Conservation (phyloP, 2,888 invertebrate species). For the Nomada hirtipes region DNA sequence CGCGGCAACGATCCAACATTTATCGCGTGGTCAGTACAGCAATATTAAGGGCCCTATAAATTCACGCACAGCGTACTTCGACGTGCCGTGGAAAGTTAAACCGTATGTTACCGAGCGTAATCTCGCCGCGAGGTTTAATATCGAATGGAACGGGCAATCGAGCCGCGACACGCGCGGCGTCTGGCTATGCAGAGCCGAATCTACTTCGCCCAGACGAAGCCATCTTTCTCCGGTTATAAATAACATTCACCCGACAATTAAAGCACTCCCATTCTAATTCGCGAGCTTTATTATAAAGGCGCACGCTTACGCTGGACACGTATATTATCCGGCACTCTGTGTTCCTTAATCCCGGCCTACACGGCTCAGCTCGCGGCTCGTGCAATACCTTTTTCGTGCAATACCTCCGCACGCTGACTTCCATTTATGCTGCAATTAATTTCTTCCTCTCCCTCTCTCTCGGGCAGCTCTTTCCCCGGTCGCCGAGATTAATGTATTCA, state of each 20-base stretch:
- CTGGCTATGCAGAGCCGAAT: no score
- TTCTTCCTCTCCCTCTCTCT: conserved; percentile 1
- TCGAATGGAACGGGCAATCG: conserved; percentile 26
- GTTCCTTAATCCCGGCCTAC: conserved; percentile 60
- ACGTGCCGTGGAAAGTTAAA: conserved; percentile 17
- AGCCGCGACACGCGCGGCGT: background rate
- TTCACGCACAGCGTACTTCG: conserved; percentile 30
- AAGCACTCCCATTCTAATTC: conserved; percentile 76
- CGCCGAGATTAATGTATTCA: conserved; percentile 6
- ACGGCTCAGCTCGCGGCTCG: conserved; percentile 40
- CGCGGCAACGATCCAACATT: conserved; percentile 35
- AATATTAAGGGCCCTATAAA: conserved; percentile 36
- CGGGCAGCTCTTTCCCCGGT: background rate
- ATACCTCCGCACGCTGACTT: conserved; percentile 34
- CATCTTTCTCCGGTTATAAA: conserved; percentile 60
- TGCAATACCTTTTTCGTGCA: conserved; percentile 48
- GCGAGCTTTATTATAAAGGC: conserved; percentile 73
- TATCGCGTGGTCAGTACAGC: conserved; percentile 35
- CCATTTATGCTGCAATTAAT: conserved; percentile 46
- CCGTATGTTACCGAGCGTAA: conserved; percentile 24
- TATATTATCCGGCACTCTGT: conserved; percentile 55
- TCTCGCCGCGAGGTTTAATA: conserved; percentile 36
- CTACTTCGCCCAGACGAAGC: no score
- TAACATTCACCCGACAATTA: conserved; percentile 77
- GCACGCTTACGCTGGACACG: conserved; percentile 67